These are phyloP conservation scores for Pristionchus mayeri DNA, from an alignment of 2,888 invertebrate species.

Conservation along the genomic window DNA sequence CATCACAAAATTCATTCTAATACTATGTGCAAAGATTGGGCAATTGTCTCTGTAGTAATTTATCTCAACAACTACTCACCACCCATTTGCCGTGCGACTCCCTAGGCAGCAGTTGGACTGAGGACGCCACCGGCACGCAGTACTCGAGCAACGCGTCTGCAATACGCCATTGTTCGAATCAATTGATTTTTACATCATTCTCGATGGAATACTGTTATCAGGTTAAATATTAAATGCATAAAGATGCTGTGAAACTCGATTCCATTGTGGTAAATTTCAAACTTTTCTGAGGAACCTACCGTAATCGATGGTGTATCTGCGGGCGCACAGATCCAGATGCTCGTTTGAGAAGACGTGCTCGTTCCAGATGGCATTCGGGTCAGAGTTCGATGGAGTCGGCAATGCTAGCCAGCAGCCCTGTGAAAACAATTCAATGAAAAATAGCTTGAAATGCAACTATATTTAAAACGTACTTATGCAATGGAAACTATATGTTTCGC, in stretches of 20 bases:
- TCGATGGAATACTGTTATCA: too few relatives aligned
- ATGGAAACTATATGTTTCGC: neutral
- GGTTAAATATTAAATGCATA: too few relatives aligned
- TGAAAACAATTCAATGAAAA: too few relatives aligned
- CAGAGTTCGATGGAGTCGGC: neutral
- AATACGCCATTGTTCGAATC: too few relatives aligned
- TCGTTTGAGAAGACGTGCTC: slow-evolving; percentile 46
- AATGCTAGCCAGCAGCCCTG: slow-evolving; percentile 38
- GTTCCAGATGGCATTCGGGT: slow-evolving; percentile 47
- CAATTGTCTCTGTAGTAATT: too few relatives aligned
- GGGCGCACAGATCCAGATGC: slow-evolving; percentile 49
- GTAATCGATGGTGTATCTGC: slow-evolving; percentile 43
- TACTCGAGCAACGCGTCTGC: slow-evolving; percentile 53
- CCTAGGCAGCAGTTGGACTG: slow-evolving; percentile 35
- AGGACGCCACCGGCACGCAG: slow-evolving; percentile 52
- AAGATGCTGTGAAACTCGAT: too few relatives aligned
- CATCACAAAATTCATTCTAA: too few relatives aligned
- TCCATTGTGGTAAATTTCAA: too few relatives aligned
- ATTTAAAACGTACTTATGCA: neutral
- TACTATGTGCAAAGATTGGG: too few relatives aligned
- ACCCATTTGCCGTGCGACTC: slow-evolving; percentile 32
- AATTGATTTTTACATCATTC: too few relatives aligned
- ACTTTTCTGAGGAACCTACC: too few relatives aligned
- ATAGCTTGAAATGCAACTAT: too few relatives aligned
- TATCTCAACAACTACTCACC: neutral